These are phyloP conservation scores for Tympanuchus pallidicinctus DNA, from an alignment of 2,113 vertebrate species.

Conservation along the genomic window DNA sequence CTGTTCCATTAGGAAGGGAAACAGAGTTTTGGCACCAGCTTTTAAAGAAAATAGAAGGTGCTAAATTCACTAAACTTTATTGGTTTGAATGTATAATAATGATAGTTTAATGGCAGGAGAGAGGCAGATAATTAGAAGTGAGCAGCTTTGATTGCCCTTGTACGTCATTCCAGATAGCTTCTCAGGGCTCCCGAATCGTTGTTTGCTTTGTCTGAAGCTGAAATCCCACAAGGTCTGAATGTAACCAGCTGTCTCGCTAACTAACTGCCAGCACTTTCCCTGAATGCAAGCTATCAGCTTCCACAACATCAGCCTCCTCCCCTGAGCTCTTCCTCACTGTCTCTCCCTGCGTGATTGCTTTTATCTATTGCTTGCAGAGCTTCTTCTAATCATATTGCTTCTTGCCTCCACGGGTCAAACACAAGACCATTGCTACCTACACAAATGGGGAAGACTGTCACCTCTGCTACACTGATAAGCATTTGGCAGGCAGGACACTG, in stretches of 20 bases:
- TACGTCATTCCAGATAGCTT: slow-evolving; percentile 69
- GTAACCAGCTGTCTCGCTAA: slow-evolving; percentile 84
- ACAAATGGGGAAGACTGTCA: slow-evolving; percentile 84
- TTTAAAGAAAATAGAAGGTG: slow-evolving; percentile 65
- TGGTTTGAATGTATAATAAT: slow-evolving; percentile 70
- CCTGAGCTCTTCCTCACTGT: slow-evolving; percentile 73
- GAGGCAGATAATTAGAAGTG: slow-evolving; percentile 78
- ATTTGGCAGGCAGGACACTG: slow-evolving; percentile 83
- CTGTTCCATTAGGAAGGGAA: slow-evolving; percentile 54
- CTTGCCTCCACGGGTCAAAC: slow-evolving; percentile 83
- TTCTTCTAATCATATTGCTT: slow-evolving; percentile 80
- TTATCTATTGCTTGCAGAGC: slow-evolving; percentile 86
- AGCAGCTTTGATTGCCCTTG: slow-evolving; percentile 73
- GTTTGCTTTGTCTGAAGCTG: slow-evolving; percentile 82
- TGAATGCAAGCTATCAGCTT: slow-evolving; percentile 79
- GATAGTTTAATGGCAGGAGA: slow-evolving; percentile 75
- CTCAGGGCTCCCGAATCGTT: slow-evolving; percentile 71
- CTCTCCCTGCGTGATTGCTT: slow-evolving; percentile 76
- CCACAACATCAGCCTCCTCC: slow-evolving; percentile 75
- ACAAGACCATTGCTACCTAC: slow-evolving; percentile 78
- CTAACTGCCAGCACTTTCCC: slow-evolving; percentile 76
- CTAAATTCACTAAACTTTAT: slow-evolving; percentile 68
- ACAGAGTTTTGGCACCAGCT: slow-evolving; percentile 65
- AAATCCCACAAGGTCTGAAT: slow-evolving; percentile 80
- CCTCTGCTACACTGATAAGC: slow-evolving; percentile 83